A percentile compares a stretch with the other conserved stretches of the same genome.
Evolutionary conservation across 2,888 invertebrate species (phyloP).

Genomic region (Acheta domesticus): DNA sequence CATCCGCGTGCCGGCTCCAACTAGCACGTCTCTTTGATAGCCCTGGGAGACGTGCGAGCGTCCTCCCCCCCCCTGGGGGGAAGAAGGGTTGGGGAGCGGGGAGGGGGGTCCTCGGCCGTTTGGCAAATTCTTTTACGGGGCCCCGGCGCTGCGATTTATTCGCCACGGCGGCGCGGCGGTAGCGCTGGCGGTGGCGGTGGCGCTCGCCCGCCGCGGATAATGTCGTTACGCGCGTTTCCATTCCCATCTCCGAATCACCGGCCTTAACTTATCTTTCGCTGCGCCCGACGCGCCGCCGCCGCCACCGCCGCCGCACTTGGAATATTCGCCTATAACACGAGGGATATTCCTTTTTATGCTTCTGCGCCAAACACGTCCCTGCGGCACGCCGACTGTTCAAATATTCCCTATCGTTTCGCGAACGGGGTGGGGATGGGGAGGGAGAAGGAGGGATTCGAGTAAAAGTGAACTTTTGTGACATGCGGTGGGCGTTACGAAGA

Average conservation of each 20-base stretch:
- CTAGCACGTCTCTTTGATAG: no score
- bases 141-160: background rate
- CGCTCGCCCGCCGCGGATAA: background rate
- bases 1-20: no score
- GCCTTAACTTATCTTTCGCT: background rate
- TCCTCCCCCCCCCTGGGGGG: no score
- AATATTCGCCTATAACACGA: background rate
- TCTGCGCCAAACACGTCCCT: background rate
- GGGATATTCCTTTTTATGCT: background rate
- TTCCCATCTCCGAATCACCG: background rate
- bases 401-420: no score
- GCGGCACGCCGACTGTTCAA: no score
- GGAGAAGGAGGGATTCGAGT: no score
- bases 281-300: no score
- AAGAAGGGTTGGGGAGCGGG: no score
- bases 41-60: no score
- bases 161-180: background rate
- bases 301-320: background rate
- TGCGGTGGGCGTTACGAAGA: no score
- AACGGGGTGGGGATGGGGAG: no score
- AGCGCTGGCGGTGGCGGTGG: background rate
- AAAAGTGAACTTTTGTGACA: no score
- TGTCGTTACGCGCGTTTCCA: background rate
- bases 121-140: slow-evolving; percentile 7
- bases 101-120: background rate